Conservation (phyloP, 2,888 invertebrate species). For the Rhogogaster chlorosoma region DNA sequence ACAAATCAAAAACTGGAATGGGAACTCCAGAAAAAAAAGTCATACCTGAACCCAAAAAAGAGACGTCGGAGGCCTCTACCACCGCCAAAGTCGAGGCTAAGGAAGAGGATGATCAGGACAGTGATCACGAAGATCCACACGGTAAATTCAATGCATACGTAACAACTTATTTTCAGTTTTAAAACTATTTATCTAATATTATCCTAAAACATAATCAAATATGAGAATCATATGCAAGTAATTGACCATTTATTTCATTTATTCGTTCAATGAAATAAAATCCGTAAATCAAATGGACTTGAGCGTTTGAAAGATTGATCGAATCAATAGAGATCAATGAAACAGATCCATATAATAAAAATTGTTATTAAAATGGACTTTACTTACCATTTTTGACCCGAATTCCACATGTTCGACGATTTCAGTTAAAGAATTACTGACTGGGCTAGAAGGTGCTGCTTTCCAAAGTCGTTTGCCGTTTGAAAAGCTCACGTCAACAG, state of each 20-base stretch:
- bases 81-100: conserved; percentile 78
- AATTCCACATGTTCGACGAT: conserved; percentile 52
- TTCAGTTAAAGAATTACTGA: conserved; percentile 72
- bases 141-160: conserved; percentile 68
- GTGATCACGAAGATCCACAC: conserved; percentile 84
- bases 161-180: neutral
- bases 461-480: conserved; percentile 96
- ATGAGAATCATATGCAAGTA: neutral
- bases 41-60: conserved; percentile 79
- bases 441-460: conserved; percentile 93
- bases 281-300: neutral
- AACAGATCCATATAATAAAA: neutral
- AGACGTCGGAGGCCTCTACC: conserved; percentile 78
- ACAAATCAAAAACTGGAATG: conserved; percentile 81
- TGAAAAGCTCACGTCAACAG: conserved; percentile 96
- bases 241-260: neutral
- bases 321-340: neutral
- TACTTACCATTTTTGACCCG: neutral
- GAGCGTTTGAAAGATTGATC: neutral
- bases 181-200: neutral
- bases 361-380: conserved; percentile 25
- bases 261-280: neutral
- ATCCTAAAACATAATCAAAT: neutral
- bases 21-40: conserved; percentile 74
- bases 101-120: conserved; percentile 80